A percentile compares a stretch with the other conserved stretches of the same genome.
Evolutionary conservation across 2,797 vertebrate genomes (phyloP).

Genomic region (Sebastes iracundus): DNA sequence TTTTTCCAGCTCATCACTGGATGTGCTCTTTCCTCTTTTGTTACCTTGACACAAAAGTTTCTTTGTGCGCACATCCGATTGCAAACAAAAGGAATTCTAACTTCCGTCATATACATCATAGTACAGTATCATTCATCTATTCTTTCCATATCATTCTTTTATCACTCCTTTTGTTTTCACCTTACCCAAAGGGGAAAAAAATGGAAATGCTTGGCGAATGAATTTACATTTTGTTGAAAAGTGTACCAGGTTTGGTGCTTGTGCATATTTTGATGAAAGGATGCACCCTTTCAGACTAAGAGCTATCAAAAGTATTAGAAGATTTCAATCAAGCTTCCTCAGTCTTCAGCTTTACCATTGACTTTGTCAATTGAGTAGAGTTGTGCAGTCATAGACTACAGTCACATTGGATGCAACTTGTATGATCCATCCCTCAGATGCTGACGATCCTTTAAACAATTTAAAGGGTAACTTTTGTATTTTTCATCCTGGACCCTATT

Average conservation of each 20-base stretch:
- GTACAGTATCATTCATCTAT: background rate
- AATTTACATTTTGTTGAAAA: background rate
- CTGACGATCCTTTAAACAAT: background rate
- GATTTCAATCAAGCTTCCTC: background rate
- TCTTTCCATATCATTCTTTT: background rate
- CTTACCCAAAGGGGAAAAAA: background rate
- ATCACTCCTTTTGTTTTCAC: background rate
- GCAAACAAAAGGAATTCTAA: slow-evolving; percentile 9
- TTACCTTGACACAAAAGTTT: slow-evolving; percentile 30
- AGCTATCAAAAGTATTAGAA: background rate
- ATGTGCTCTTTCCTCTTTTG: slow-evolving; percentile 27
- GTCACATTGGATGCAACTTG: background rate
- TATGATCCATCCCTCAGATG: background rate
- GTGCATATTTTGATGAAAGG: background rate
- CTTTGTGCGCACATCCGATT: slow-evolving; percentile 11
- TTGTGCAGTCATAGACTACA: background rate
- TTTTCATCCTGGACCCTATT: too few relatives aligned
- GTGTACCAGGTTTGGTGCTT: background rate
- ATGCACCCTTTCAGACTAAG: background rate
- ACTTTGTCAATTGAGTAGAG: background rate
- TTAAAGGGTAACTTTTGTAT: too few relatives aligned
- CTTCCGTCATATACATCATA: background rate
- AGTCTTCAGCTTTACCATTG: background rate
- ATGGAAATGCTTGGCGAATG: background rate
- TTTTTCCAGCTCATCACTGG: background rate